These are phyloP conservation scores for Drosophila niveifrons DNA, from an alignment of 2,888 invertebrate genomes.

Conservation along the genomic window DNA sequence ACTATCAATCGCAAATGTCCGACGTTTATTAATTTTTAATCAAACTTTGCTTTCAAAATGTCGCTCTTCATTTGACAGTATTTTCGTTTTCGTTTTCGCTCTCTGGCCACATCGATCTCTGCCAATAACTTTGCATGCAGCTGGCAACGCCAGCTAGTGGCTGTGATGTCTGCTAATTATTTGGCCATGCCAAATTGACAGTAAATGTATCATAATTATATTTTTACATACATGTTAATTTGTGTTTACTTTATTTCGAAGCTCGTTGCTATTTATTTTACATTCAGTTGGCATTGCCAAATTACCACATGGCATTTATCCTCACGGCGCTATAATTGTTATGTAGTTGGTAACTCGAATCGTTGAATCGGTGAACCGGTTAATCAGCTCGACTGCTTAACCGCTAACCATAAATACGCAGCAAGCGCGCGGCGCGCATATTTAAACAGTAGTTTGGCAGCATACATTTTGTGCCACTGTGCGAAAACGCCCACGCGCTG, in stretches of 20 bases:
- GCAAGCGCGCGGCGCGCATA: neutral
- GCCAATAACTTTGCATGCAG: neutral
- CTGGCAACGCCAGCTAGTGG: neutral
- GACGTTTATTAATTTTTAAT: conserved; percentile 14
- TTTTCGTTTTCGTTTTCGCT: neutral
- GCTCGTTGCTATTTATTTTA: neutral
- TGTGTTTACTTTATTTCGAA: neutral
- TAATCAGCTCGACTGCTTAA: conserved; percentile 5
- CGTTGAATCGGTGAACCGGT: conserved; percentile 1
- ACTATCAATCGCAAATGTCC: conserved; percentile 5
- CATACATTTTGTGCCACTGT: conserved; percentile 55
- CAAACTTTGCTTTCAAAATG: neutral
- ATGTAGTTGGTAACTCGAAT: conserved; percentile 6
- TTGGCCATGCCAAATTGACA: neutral
- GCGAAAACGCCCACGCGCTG: conserved; percentile 42
- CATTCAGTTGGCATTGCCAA: neutral
- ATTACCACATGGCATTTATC: neutral
- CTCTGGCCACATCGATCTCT: conserved; percentile 1
- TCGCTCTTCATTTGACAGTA: neutral
- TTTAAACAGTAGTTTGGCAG: neutral
- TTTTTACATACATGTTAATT: neutral
- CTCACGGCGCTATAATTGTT: neutral
- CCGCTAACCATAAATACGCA: neutral
- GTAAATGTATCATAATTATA: neutral
- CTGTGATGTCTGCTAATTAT: neutral